Base-by-base conservation (phyloP, 2,888 invertebrate genomes). In the Xiphydria camelus region DNA sequence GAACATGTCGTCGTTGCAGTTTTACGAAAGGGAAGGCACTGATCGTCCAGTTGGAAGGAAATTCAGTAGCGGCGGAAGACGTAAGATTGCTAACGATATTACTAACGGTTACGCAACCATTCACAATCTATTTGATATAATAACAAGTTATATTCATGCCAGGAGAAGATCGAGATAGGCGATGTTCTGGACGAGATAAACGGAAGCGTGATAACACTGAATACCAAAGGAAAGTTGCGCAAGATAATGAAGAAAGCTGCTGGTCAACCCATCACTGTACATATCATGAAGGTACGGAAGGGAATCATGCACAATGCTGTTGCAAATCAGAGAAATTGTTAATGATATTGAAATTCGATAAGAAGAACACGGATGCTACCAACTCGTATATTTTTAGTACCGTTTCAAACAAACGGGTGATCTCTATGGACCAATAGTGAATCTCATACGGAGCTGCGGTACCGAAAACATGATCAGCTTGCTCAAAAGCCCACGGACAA, bases 181-280 rank as follows among this genome's bases (percentile, higher is more conserved):
- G 86, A 86, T 66, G 73, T 86, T 15, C 64, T 87, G 40, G 84
- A 84, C 59, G 83, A 82, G 57, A 74, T 86, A 57, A 84, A 83
- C 66, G 82, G 80, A n/a, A 75, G 77, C 41, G 71, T 75, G 7
- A 76, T 82, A 40, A 76, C 77, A 40, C 67, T 76, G 4, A 70
- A 72, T 29, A 76, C 73, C 14, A 78, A 78, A 54, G 80, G 81
- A 4, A 78, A 77, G 45, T 66, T 83, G 33, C 73, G 74, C 35
- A 66, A 75, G 29, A 76, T 82, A 26, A 73, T 83, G 68, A 79
- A 70, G 51, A 78, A 76, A 50, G 66, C 73, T 29, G 69, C 71
- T 37, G 76, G 77, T 14, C 68, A 73, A 54, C 83, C 83, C 1
- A 68, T 82, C 45, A 64, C 65, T 18, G 57, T 81, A 35, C 74